phyloP scores from a whole-genome alignment of 2,888 invertebrate species.

The Ichneumon xanthorius region DNA sequence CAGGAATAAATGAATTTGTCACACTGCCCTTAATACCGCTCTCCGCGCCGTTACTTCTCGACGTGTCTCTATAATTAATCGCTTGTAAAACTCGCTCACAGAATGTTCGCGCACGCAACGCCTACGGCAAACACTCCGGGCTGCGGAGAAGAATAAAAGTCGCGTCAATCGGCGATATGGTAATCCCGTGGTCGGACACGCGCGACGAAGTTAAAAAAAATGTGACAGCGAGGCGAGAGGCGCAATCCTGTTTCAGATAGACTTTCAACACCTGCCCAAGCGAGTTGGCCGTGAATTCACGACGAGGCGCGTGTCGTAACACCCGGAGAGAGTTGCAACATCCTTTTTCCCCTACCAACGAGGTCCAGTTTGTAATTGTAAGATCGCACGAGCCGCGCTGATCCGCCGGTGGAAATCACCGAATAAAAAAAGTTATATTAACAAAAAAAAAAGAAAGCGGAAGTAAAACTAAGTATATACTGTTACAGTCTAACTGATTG shows the following conservation, averaged over 20 bases:
- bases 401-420: neutral
- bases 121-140: too few relatives aligned
- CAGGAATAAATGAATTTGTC: slow-evolving; percentile 13
- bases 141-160: neutral
- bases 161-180: neutral
- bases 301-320: slow-evolving; percentile 15
- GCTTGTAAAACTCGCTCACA: too few relatives aligned
- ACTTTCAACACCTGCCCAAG: slow-evolving; percentile 59
- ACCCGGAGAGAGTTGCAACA: slow-evolving; percentile 30
- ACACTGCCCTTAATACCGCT: slow-evolving; percentile 1
- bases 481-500: neutral
- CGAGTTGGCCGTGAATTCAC: slow-evolving; percentile 63
- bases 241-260: slow-evolving; percentile 60
- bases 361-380: slow-evolving; percentile 1
- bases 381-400: neutral
- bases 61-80: too few relatives aligned
- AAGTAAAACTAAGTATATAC: neutral
- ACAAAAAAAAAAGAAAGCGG: neutral
- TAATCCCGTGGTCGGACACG: neutral
- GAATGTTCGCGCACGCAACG: too few relatives aligned
- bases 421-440: neutral
- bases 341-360: slow-evolving; percentile 13
- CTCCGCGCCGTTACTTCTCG: too few relatives aligned
- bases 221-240: slow-evolving; percentile 53
- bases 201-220: slow-evolving; percentile 13